These are phyloP conservation scores for Heliconius melpomene DNA, from an alignment of 1,140 invertebrate species.

Conservation along the genomic window DNA sequence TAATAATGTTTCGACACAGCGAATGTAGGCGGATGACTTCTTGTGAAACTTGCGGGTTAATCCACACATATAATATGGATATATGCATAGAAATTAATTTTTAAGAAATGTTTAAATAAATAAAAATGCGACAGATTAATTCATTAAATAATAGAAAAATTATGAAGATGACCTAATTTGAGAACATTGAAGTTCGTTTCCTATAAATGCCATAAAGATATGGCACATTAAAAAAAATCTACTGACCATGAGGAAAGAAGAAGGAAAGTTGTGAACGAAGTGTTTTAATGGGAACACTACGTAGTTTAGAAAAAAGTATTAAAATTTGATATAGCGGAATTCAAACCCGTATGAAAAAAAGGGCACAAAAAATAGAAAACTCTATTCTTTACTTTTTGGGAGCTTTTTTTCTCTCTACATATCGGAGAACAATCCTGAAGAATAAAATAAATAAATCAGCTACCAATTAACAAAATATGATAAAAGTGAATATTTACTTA, in stretches of 20 bases:
- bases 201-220: too few species aligned
- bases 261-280: too few species aligned
- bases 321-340: too few species aligned
- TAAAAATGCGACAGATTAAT: not conserved
- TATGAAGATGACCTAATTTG: too few species aligned
- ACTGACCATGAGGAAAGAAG: too few species aligned
- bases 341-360: too few species aligned
- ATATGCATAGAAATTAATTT: not conserved
- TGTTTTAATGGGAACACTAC: too few species aligned
- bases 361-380: not conserved
- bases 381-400: not conserved
- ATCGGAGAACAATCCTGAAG: too few species aligned
- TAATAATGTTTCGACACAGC: slow-evolving; percentile 24
- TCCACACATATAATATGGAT: slow-evolving; percentile 15
- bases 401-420: not conserved
- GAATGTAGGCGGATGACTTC: slow-evolving; percentile 27
- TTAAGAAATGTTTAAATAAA: not conserved
- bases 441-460: too few species aligned
- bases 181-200: too few species aligned
- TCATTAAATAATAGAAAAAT: not conserved
- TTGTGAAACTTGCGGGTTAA: slow-evolving; percentile 31
- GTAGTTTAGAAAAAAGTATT: too few species aligned
- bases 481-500: not conserved
- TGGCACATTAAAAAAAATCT: too few species aligned
- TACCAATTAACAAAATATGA: not conserved